A percentile compares a stretch with the other conserved stretches of the same genome.
These are phyloP conservation scores for Cryptocephalus primarius DNA, from an alignment of 2,888 invertebrate genomes.

Conservation along the genomic window DNA sequence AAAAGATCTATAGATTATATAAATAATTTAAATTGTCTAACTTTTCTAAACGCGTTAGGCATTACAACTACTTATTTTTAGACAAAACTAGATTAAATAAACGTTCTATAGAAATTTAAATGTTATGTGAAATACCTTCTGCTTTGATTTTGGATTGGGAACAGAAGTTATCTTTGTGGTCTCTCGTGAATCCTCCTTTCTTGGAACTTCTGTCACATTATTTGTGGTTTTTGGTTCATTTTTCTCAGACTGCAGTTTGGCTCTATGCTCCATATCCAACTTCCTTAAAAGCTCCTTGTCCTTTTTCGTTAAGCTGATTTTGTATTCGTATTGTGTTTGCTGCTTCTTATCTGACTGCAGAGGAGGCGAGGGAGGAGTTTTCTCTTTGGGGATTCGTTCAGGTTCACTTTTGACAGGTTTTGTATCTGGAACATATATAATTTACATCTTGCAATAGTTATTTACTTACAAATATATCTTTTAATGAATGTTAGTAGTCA, in stretches of 20 bases:
- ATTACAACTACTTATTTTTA: too few relatives aligned
- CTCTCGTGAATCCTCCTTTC: constrained; percentile 2
- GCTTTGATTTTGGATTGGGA: constrained; percentile 29
- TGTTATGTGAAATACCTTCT: constrained; percentile 25
- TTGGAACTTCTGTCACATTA: constrained; percentile 5
- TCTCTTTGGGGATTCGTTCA: not conserved
- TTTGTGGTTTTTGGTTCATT: constrained; percentile 2
- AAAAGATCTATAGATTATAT: too few relatives aligned
- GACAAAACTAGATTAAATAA: too few relatives aligned
- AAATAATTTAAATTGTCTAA: too few relatives aligned
- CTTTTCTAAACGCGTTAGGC: too few relatives aligned
- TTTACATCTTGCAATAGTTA: not conserved
- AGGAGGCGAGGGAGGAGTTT: not conserved
- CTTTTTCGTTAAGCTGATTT: constrained; percentile 40
- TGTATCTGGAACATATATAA: not conserved
- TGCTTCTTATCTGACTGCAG: constrained; percentile 1
- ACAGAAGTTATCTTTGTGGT: constrained; percentile 11
- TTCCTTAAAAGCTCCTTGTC: constrained; percentile 40
- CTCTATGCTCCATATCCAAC: constrained; percentile 41
- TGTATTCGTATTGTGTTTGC: constrained; percentile 23
- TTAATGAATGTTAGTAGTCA: too few relatives aligned
- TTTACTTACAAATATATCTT: too few relatives aligned
- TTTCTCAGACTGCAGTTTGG: constrained; percentile 18
- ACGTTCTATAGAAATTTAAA: too few relatives aligned
- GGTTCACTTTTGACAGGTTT: constrained; percentile 1